Base-by-base conservation (phyloP, 2,113 vertebrate genomes). In the Mus musculus region DNA sequence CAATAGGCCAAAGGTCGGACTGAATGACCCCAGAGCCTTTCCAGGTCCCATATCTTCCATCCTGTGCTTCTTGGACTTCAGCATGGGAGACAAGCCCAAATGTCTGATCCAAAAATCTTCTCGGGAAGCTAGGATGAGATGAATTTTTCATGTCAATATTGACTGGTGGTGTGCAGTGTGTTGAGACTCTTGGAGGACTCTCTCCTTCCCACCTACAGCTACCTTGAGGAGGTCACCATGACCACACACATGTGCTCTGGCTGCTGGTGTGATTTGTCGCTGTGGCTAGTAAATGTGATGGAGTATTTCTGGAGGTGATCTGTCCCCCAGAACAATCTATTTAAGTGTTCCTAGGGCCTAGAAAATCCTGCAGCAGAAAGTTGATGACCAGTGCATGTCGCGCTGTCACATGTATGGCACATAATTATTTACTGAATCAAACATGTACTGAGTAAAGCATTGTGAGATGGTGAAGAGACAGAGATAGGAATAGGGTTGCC, bases 361-460 rank as follows among this genome's bases (percentile, higher is more conserved):
- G 12, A 0, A 8, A 0, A 5, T 36, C 10, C 4, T 3, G 3
- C 2, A 20, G 49, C 26, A 76, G 26, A 10, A 49, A 36, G 36
- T 5, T 14, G 39, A n/a, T 54, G 54, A 63, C 76, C 26, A 59
- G 67, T 11, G 5, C 4, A 24, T 14, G 5, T 19, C 8, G 13
- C 30, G 28, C 13, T 39, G 65, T 67, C 36, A n/a, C 11, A 6
- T 63, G 20, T 10, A 12, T 7, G 26, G 24, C 85, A 65, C 19
- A 5, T 30, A 33, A 19, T 59, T 67, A 56, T 39, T 84, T 49
- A 59, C 75, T 76, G 42, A 65, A 11, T 26, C n/a, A 63, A 73
- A 36, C 36, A 89, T 71, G 30, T 22, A 28, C 77, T 73, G 9
- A 67, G 30, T 63, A 91, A 56, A 10, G 63, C 72, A 42, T 17